Conservation (phyloP, 2,888 invertebrate genomes). For the Mimas tiliae region DNA sequence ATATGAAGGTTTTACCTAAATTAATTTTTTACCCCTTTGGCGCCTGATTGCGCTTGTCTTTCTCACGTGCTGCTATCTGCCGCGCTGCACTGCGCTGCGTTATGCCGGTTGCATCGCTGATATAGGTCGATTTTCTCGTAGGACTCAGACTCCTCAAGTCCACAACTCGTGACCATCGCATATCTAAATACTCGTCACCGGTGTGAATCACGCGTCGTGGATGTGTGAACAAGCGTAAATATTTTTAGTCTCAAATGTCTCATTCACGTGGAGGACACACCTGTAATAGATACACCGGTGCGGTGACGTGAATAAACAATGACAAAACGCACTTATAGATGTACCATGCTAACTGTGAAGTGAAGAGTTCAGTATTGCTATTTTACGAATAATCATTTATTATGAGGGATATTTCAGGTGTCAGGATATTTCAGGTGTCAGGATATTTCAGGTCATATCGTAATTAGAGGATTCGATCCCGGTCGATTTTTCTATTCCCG, state of each 20-base stretch:
- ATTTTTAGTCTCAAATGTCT: slow-evolving; percentile 33
- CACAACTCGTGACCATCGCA: not conserved
- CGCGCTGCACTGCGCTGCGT: not conserved
- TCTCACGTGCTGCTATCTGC: too few species aligned
- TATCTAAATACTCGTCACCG: slow-evolving; percentile 7
- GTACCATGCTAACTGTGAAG: too few species aligned
- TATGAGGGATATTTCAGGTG: too few species aligned
- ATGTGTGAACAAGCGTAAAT: slow-evolving; percentile 31
- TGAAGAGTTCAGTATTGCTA: too few species aligned
- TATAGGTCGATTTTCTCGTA: slow-evolving; percentile 5
- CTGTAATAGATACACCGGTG: slow-evolving; percentile 20
- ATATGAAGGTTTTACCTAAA: too few species aligned
- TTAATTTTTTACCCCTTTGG: too few species aligned
- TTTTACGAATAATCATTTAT: too few species aligned
- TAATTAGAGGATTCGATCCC: too few species aligned
- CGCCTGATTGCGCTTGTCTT: too few species aligned
- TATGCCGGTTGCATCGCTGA: not conserved
- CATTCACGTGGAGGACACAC: slow-evolving; percentile 32
- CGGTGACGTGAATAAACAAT: slow-evolving; percentile 24
- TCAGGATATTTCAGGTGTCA: too few species aligned
- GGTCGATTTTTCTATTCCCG: too few species aligned
- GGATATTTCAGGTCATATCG: too few species aligned
- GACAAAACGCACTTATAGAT: not conserved
- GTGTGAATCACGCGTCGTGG: slow-evolving; percentile 22
- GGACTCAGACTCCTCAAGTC: not conserved